A percentile compares a stretch with the other conserved stretches of the same genome.
These are phyloP conservation scores for Megamerina dolium DNA, from an alignment of 2,888 invertebrate species.

Conservation along the genomic window DNA sequence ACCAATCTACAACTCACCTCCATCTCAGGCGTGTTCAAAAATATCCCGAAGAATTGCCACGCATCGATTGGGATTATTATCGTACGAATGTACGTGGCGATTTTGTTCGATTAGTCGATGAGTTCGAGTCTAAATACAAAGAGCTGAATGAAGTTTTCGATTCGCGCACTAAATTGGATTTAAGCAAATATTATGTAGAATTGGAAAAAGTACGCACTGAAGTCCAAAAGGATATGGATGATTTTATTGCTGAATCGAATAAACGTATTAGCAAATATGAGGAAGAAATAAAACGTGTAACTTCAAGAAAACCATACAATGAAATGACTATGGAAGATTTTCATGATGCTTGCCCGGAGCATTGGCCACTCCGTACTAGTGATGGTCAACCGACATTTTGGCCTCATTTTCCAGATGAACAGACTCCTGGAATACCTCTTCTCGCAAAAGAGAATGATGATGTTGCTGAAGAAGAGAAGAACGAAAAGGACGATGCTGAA, in stretches of 20 bases:
- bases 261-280: constrained; percentile 49
- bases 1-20: not conserved
- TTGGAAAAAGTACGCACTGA: constrained; percentile 61
- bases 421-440: constrained; percentile 42
- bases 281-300: constrained; percentile 57
- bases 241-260: constrained; percentile 31
- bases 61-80: constrained; percentile 78
- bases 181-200: constrained; percentile 41
- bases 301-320: constrained; percentile 62
- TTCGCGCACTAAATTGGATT: constrained; percentile 26
- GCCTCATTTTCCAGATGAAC: constrained; percentile 71
- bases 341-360: constrained; percentile 64
- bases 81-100: constrained; percentile 56
- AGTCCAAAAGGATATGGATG: constrained; percentile 42
- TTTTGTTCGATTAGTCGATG: constrained; percentile 71
- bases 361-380: constrained; percentile 58
- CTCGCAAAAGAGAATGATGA: too few species aligned
- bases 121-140: constrained; percentile 72
- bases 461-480: too few species aligned
- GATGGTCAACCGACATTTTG: constrained; percentile 75
- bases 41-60: constrained; percentile 64
- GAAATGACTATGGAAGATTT: constrained; percentile 83
- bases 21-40: constrained; percentile 28
- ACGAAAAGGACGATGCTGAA: too few species aligned
- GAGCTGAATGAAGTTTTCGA: constrained; percentile 29